These are phyloP conservation scores for Yasuhikotakia modesta DNA, from an alignment of 2,797 vertebrate genomes.

Conservation along the genomic window DNA sequence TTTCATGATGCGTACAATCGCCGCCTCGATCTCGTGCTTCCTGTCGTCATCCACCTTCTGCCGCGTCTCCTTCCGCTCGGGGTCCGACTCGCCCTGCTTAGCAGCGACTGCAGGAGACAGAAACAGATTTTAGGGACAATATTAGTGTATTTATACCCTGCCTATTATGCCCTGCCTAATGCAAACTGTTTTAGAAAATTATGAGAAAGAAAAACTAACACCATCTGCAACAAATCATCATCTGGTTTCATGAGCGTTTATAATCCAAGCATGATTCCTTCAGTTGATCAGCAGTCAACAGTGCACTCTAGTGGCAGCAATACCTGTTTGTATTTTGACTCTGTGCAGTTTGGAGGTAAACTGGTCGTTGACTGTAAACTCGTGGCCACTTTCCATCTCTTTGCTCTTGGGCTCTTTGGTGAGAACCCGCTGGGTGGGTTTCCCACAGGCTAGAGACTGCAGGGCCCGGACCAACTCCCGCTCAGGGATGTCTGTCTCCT, in stretches of 20 bases:
- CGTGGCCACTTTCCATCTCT: constrained; percentile 96
- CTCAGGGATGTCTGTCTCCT: constrained; percentile 97
- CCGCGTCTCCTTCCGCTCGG: constrained; percentile 95
- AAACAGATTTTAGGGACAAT: too few species aligned
- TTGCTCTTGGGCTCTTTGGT: constrained; percentile 98
- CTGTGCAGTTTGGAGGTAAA: constrained; percentile 99
- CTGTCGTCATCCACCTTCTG: constrained; percentile 98
- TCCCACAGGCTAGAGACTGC: constrained; percentile 89
- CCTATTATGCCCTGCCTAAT: too few species aligned
- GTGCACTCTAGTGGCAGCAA: not conserved
- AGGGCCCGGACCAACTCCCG: constrained; percentile 92
- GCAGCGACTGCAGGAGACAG: constrained; percentile 84
- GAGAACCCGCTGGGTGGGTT: constrained; percentile 94
- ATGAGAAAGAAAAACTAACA: too few species aligned
- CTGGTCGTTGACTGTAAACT: constrained; percentile 99
- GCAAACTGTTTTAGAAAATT: too few species aligned
- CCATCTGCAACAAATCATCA: too few species aligned
- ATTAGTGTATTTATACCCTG: too few species aligned
- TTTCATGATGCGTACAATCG: constrained; percentile 99
- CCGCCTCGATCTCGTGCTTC: constrained; percentile 98
- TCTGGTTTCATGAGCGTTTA: too few species aligned
- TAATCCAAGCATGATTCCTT: too few species aligned
- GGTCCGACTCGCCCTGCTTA: constrained; percentile 97
- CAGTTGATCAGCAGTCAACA: too few species aligned
- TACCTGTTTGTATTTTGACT: constrained; percentile 76